Conservation (phyloP, 2,113 vertebrate species). For the Phylloscopus trochiloides region DNA sequence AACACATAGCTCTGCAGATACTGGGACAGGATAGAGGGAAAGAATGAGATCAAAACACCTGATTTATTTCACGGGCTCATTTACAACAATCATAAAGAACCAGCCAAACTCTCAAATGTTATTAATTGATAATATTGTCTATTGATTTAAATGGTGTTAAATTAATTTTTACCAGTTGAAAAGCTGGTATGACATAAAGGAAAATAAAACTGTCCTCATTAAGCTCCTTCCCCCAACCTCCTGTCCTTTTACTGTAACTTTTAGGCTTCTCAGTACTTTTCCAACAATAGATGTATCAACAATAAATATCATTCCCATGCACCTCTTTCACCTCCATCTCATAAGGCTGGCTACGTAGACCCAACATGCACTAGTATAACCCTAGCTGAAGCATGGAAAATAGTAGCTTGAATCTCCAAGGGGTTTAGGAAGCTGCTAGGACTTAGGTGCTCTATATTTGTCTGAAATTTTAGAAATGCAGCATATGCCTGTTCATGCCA, state of each 20-base stretch:
- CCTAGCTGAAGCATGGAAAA: constrained; percentile 58
- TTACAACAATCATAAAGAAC: neutral
- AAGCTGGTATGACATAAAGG: constrained; percentile 6
- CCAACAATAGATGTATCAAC: constrained; percentile 10
- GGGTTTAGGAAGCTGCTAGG: constrained; percentile 52
- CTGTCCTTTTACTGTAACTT: constrained; percentile 46
- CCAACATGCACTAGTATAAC: constrained; percentile 21
- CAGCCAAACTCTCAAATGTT: neutral
- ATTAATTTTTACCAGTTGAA: constrained; percentile 9
- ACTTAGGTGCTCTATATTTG: constrained; percentile 55
- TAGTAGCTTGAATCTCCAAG: constrained; percentile 32
- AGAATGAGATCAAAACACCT: constrained; percentile 19
- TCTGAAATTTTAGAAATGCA: constrained; percentile 22
- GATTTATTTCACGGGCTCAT: neutral
- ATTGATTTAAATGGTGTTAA: neutral
- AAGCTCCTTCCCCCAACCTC: neutral
- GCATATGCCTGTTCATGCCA: constrained; percentile 14
- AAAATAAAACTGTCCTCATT: neutral
- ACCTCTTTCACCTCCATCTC: constrained; percentile 3
- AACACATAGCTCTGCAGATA: constrained; percentile 32
- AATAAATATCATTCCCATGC: neutral
- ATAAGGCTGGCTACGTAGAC: constrained; percentile 27
- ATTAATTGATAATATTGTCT: neutral
- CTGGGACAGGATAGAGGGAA: constrained; percentile 51
- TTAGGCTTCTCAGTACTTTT: constrained; percentile 40